Evolutionary conservation across 2,113 vertebrate species (phyloP).

Genomic region (Oxyruncus cristatus): DNA sequence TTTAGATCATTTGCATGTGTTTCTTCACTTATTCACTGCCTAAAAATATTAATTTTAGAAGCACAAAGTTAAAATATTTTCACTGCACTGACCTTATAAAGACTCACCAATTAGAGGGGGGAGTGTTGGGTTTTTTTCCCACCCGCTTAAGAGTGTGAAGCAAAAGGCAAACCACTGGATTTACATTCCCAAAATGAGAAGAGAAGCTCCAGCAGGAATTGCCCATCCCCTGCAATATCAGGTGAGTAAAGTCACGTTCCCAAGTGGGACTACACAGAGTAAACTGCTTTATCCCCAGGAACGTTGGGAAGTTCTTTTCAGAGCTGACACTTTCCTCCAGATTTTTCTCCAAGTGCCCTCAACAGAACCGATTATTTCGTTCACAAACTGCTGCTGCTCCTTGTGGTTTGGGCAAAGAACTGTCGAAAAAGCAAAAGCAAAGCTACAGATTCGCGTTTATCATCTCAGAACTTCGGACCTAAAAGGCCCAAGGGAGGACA

Average conservation of each 20-base stretch:
- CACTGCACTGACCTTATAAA: not conserved
- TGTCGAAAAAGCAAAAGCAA: conserved; percentile 6
- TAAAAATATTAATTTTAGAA: conserved; percentile 18
- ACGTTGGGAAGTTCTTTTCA: not conserved
- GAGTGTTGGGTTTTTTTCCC: not conserved
- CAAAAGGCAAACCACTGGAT: not conserved
- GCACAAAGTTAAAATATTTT: not conserved
- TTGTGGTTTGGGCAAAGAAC: not conserved
- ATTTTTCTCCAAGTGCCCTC: not conserved
- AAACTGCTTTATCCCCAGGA: not conserved
- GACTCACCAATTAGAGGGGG: not conserved
- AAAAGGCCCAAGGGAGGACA: not conserved
- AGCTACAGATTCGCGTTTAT: not conserved
- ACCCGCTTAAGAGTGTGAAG: not conserved
- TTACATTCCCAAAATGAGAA: not conserved
- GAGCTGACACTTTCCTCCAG: not conserved
- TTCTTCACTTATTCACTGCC: not conserved
- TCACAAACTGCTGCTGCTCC: not conserved
- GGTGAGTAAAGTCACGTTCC: not conserved
- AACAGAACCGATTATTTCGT: not conserved
- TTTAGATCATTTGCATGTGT: not conserved
- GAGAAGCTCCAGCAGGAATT: not conserved
- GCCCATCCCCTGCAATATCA: not conserved
- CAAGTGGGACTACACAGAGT: not conserved
- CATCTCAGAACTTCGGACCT: not conserved